phyloP scores from a whole-genome alignment of 2,797 vertebrate genomes.

The Neolamprologus multifasciatus region DNA sequence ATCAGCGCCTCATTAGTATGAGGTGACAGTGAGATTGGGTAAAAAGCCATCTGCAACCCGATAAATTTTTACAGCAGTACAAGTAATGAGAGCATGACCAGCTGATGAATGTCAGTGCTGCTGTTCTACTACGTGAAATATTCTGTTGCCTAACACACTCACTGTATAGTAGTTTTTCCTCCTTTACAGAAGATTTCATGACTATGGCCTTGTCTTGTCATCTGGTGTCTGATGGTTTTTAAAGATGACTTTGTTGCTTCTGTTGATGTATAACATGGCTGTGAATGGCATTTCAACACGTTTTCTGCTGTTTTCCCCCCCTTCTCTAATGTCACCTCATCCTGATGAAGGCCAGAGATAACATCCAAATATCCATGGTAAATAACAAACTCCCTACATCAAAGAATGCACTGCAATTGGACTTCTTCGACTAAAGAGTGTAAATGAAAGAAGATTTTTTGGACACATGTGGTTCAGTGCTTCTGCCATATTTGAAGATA shows the following conservation, averaged over 20 bases:
- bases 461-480: neutral
- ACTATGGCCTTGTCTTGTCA: neutral
- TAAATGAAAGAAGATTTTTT: neutral
- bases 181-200: constrained; percentile 5
- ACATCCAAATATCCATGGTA: constrained; percentile 80
- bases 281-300: constrained; percentile 63
- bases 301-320: constrained; percentile 67
- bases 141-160: neutral
- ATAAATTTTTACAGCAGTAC: constrained; percentile 4
- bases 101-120: neutral
- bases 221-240: constrained; percentile 12
- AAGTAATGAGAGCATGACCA: constrained; percentile 12
- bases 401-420: constrained; percentile 14
- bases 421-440: neutral
- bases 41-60: constrained; percentile 41
- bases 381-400: constrained; percentile 68
- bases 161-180: neutral
- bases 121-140: neutral
- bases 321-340: constrained; percentile 73
- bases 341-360: constrained; percentile 79
- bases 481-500: neutral
- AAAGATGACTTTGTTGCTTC: constrained; percentile 2
- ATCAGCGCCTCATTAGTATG: constrained; percentile 57
- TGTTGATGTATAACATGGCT: constrained; percentile 49
- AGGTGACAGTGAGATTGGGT: constrained; percentile 59